Evolutionary conservation across 2,888 invertebrate species (phyloP), one percentile per base, ranked within the genome.

Genomic region (Synanthedon myopaeformis): DNA sequence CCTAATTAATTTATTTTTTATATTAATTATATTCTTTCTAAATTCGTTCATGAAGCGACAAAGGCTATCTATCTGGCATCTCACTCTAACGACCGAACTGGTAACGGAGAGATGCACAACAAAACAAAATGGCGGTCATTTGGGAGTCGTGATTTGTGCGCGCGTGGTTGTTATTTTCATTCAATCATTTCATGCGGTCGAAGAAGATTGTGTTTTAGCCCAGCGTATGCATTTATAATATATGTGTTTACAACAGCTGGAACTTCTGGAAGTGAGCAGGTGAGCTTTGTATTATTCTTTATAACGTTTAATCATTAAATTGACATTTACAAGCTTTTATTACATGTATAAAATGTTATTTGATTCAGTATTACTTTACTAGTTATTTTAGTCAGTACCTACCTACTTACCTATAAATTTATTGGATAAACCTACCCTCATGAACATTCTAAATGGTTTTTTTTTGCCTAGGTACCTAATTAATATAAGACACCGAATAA

Each of bases 81-180:
- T 68, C 74, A 55, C 66, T 83, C 73, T 59, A 64, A 68, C 74
- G 81, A 74, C 64, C 66, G 75, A 63, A 62, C 54, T 59, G 55
- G 56, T 53, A 57, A 35, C 35, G 35, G 35, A 35, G 35, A 35
- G 10, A 35, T 35, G 35, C 8, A 35, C 8, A 28, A 6, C 28
- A 66, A 63, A 60, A 82, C 83, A 85, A 84, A 69, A 84, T 83
- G 85, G 84, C 84, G 72, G 66, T 61, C 60, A 56, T 54, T 61
- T 58, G 56, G 52, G 54, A 59, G 59, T 58, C 61, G 61, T 63
- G 61, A 35, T 10, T 35, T 35, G 35, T 35, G 35, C 35, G 35
- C 35, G 35, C 35, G 10, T 35, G 35, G 35, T 35, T 28, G 28
- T 28, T 35, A 10, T 35, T 35, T 35, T 35, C 35, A 35, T 35